Base-by-base conservation (phyloP, 2,113 vertebrate genomes). In the Solea senegalensis region DNA sequence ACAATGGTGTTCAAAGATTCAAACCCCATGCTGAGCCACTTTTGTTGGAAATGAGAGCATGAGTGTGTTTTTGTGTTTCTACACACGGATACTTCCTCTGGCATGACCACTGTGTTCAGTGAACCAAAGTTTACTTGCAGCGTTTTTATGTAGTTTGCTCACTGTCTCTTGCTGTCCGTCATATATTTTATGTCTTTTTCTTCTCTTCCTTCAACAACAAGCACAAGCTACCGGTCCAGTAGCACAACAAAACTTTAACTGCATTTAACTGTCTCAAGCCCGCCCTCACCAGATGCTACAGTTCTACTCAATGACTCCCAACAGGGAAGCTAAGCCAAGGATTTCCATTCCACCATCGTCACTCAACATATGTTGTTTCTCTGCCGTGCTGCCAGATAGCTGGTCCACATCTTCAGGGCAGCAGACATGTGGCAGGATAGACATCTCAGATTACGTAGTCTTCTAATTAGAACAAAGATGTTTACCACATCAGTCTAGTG, bases 381-480 rank as follows among this genome's bases (percentile, higher is more conserved):
- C 13, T 71, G 34, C 62, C 49, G 8, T 50, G 44, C 46, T 44
- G 43, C 55, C 16, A 7, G 62, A 16, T 15, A 63, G 44, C 49
- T 69, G 67, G 16, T 34, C n/a, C 43, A 8, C 60, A 34, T 72
- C 55, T 63, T 72, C 60, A 55, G 41, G 28, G 26, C 54, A 51
- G 14, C 56, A 61, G 65, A 66, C 58, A 65, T 55, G 41, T 46
- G 13, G 21, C 7, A 49, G 51, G 62, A 80, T 44, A 49, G 7
- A 73, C 40, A 10, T 61, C 59, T 82, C 60, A 9, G 2, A 71
- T 83, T 72, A 86, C 76, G 76, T 55, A 44, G 12, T 57, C 39
- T 50, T 58, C 43, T 64, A 57, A 70, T 77, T 60, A 75, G 28
- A n/a, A 57, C 48, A 56, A 50, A 60, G 58, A 80, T 83, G 78